These are phyloP conservation scores for Oryzias celebensis DNA, from an alignment of 2,113 vertebrate genomes.

Conservation along the genomic window DNA sequence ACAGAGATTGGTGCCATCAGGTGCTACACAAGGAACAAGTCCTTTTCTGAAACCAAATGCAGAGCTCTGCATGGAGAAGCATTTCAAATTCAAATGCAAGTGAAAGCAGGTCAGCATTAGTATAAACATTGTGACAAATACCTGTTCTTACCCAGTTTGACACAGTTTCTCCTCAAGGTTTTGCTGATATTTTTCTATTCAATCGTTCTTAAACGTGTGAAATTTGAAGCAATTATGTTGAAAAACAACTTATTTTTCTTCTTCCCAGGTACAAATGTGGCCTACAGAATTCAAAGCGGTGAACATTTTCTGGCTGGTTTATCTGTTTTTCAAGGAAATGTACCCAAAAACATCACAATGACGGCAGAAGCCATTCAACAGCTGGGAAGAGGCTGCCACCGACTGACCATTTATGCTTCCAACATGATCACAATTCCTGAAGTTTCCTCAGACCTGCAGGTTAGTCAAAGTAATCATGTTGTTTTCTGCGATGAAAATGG, in stretches of 20 bases:
- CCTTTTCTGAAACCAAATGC: slow-evolving; percentile 71
- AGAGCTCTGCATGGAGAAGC: slow-evolving; percentile 61
- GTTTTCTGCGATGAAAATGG: neutral
- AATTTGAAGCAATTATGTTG: neutral
- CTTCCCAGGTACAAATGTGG: slow-evolving; percentile 76
- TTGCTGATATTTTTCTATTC: neutral
- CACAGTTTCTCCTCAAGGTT: neutral
- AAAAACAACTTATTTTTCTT: neutral
- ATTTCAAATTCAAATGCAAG: slow-evolving; percentile 81
- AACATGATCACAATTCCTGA: slow-evolving; percentile 33
- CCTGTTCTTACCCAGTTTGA: neutral
- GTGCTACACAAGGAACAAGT: slow-evolving; percentile 71
- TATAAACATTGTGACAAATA: neutral
- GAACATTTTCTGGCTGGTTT: slow-evolving; percentile 65
- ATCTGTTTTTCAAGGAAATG: slow-evolving; percentile 49
- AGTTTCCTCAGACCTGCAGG: slow-evolving; percentile 61
- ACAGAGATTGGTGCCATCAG: slow-evolving; percentile 65
- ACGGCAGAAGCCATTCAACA: slow-evolving; percentile 54
- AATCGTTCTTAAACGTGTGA: too few relatives aligned
- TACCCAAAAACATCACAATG: slow-evolving; percentile 81
- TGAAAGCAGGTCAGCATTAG: slow-evolving; percentile 74
- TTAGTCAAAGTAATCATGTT: slow-evolving; percentile 3
- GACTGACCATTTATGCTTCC: slow-evolving; percentile 74
- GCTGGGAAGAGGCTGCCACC: slow-evolving; percentile 79
- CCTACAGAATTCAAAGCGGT: slow-evolving; percentile 69